Evolutionary conservation across 2,888 invertebrate species (phyloP), one percentile per base, ranked within the genome.

Genomic region (Anoplius nigerrimus): DNA sequence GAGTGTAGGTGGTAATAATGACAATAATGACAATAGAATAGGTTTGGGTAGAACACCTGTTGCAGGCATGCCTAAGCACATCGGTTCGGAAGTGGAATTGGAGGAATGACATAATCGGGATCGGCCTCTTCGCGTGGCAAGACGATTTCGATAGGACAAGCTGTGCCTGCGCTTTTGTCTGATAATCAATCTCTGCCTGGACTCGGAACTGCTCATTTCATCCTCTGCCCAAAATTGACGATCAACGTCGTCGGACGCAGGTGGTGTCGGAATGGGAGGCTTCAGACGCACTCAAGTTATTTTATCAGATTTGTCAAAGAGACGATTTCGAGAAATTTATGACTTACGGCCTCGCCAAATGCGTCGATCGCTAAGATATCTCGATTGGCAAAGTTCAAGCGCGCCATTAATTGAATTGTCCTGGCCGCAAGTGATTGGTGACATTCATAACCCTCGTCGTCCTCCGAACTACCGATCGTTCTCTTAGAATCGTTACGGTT

Each of bases 221-320:
- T 86, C 86, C 53, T 86, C 86, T 0, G 85, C 86, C 86, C 86
- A 86, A 69, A 84, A 86, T 58, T 83, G 82, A 2, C 80, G 77
- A 67, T 86, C 86, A 2, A 82, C 73, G 48, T 86, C 86, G 52
- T 85, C 83, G 3, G 80, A 69, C 54, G 78, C 67, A n/a, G 65
- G 58, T 18, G 46, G 42, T n/a, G 42, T 13, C 11, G 66, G 48
- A 42, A n/a, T 21, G 0, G 64, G 21, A 21, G 65, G 55, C 78
- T 77, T 66, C 62, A 59, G 53, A 64, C 54, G 34, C 24, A 6
- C 11, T 3, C 34, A 34, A 1, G 20, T 57, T 20, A 11, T 16
- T 55, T 5, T 34, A 60, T 48, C 16, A 48, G 16, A 48, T 13
- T n/a, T n/a, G 8, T 55, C 11, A 55, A 42, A 42, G 42, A 42